Evolutionary conservation across 2,113 vertebrate genomes (phyloP).

Genomic region (Poicephalus gulielmi): DNA sequence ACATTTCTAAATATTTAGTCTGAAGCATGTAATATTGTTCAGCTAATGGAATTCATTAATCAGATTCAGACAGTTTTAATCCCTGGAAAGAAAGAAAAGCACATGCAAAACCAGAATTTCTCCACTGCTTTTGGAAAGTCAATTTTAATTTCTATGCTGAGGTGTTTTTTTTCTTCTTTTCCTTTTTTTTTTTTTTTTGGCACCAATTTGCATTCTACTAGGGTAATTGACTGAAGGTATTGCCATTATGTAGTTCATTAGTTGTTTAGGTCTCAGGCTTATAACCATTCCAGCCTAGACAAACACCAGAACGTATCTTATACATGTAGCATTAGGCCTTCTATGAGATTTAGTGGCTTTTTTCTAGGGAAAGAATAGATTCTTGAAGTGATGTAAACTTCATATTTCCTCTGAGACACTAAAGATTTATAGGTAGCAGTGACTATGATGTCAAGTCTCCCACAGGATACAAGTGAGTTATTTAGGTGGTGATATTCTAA

Average conservation of each 20-base stretch:
- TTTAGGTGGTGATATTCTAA: not conserved
- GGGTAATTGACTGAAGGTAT: not conserved
- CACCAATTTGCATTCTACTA: not conserved
- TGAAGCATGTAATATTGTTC: not conserved
- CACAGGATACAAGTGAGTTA: not conserved
- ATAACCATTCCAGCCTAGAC: not conserved
- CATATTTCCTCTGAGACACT: not conserved
- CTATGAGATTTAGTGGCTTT: not conserved
- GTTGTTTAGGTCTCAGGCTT: not conserved
- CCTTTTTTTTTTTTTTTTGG: not conserved
- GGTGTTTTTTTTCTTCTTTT: accelerated
- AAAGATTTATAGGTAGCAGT: not conserved
- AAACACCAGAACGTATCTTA: not conserved
- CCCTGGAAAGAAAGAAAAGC: not conserved
- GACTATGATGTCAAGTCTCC: not conserved
- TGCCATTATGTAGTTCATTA: not conserved
- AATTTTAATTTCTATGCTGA: accelerated
- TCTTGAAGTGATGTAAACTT: not conserved
- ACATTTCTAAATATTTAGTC: not conserved
- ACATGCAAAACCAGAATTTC: not conserved
- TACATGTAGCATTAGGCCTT: not conserved
- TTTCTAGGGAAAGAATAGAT: not conserved
- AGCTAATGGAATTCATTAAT: not conserved
- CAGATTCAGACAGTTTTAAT: not conserved
- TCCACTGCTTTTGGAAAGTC: not conserved